These are phyloP conservation scores for Augochlora pura DNA, from an alignment of 1,140 invertebrate genomes.

Conservation along the genomic window DNA sequence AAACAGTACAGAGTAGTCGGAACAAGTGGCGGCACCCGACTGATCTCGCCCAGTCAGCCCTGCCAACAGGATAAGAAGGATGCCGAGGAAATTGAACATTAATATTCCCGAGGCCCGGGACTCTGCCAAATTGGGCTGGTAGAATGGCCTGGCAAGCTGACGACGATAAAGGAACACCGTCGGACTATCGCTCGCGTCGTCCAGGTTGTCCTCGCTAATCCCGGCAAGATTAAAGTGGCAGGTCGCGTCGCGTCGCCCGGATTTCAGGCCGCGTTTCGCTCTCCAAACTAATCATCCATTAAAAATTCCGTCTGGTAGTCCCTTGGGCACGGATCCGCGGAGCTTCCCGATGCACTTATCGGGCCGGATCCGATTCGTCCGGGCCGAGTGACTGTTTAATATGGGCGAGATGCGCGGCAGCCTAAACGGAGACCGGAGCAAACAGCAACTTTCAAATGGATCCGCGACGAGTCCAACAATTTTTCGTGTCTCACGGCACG, in stretches of 20 bases:
- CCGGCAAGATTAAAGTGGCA: neutral
- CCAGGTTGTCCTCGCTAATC: neutral
- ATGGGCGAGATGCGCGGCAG: constrained; percentile 29
- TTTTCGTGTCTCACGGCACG: neutral
- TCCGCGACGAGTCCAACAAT: too few relatives aligned
- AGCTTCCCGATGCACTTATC: constrained; percentile 29
- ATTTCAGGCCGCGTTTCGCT: too few relatives aligned
- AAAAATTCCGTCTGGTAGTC: neutral
- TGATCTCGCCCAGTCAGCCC: neutral
- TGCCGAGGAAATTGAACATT: constrained; percentile 4
- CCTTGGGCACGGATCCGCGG: neutral
- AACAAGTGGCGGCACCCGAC: neutral
- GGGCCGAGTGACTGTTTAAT: constrained; percentile 30
- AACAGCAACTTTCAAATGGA: too few relatives aligned
- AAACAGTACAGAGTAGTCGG: neutral
- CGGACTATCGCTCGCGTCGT: neutral
- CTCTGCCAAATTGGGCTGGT: constrained; percentile 8
- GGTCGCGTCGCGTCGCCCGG: too few relatives aligned
- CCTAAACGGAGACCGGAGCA: neutral
- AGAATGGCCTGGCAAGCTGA: neutral
- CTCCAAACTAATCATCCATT: neutral
- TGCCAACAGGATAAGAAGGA: neutral
- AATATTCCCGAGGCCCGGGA: neutral
- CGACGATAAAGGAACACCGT: neutral
- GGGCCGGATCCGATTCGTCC: constrained; percentile 21